Evolutionary conservation across 2,113 vertebrate genomes (phyloP).

Genomic region (Cottus gobio): DNA sequence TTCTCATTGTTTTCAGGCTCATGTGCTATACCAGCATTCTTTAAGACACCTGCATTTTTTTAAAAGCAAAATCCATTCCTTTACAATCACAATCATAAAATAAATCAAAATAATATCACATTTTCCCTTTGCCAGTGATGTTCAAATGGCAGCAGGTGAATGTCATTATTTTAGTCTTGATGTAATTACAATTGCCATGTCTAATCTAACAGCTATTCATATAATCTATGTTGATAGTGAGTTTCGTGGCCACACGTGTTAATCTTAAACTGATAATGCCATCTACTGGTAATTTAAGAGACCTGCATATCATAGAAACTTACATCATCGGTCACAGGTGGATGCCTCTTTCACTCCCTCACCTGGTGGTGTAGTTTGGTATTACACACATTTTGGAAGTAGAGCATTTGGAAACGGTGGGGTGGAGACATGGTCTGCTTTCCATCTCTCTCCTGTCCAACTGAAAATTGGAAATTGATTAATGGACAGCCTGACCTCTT

Average conservation of each 20-base stretch:
- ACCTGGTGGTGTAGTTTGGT: slow-evolving; percentile 23
- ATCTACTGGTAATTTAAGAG: slow-evolving; percentile 77
- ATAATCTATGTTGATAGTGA: slow-evolving; percentile 2
- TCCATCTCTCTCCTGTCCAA: background rate
- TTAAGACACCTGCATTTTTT: background rate
- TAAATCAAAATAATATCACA: background rate
- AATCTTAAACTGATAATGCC: slow-evolving; percentile 75
- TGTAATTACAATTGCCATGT: slow-evolving; percentile 1
- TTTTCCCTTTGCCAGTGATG: background rate
- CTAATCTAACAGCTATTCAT: slow-evolving; percentile 5
- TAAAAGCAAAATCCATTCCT: background rate
- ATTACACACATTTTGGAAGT: background rate
- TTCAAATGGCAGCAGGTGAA: background rate
- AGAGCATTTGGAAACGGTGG: slow-evolving; percentile 3
- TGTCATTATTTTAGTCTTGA: background rate
- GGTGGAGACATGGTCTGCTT: slow-evolving; percentile 9
- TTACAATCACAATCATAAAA: slow-evolving; percentile 5
- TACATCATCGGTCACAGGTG: slow-evolving; percentile 61
- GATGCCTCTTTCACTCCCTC: background rate
- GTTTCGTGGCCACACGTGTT: slow-evolving; percentile 23
- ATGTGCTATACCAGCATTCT: background rate
- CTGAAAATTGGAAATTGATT: slow-evolving; percentile 11
- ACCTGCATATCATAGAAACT: slow-evolving; percentile 52
- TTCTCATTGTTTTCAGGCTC: background rate
- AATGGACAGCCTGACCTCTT: background rate